Evolutionary conservation across 2,888 invertebrate species (phyloP), one percentile per base, ranked within the genome.

Genomic region (Hirtodrosophila confusa): DNA sequence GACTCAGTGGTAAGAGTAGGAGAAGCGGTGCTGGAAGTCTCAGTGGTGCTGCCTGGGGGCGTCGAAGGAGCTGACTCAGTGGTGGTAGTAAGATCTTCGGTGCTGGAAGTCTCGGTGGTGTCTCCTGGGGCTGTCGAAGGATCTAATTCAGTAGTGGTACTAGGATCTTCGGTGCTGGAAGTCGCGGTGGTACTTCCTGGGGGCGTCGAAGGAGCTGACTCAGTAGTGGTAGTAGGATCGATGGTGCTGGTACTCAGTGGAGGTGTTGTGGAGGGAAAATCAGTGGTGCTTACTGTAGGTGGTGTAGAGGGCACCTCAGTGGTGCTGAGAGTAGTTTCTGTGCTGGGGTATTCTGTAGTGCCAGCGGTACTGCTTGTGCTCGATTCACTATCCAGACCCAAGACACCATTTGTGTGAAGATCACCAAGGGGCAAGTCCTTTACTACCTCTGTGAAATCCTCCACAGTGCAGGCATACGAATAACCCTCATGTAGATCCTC

Each of bases 381-480:
- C 0, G 35, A 0, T 2, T 61, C 68, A 17, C 56, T 56, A 27
- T 88, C 83, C 11, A 87, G n/a, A 0, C 89, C 89, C 33, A 89
- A 60, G 1, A 89, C 45, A 0, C 89, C 89, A 24, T 64, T 80
- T 0, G 89, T 88, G 0, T 87, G 36, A 4, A 89, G 65, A 39
- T 78, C 75, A 0, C 82, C 85, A 7, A 85, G 48, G 0, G 90
- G 90, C 58, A 88, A 75, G 69, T 84, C 72, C n/a, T 70, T 86
- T 0, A 85, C 89, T 8, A 77, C 84, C 7, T 55, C 56, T 0
- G 67, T 80, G 55, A 90, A 89, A n/a, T 80, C 89, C 17, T 86
- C 82, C 2, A 90, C 89, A 0, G 80, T 65, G 29, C 90, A 90
- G 1, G 90, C 90, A 57, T 89, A 90, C 0, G 82, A 85, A 33